A percentile compares a stretch with the other conserved stretches of the same genome.
Evolutionary conservation across 1,140 invertebrate species (phyloP).

Genomic region (Coptotermes formosanus): DNA sequence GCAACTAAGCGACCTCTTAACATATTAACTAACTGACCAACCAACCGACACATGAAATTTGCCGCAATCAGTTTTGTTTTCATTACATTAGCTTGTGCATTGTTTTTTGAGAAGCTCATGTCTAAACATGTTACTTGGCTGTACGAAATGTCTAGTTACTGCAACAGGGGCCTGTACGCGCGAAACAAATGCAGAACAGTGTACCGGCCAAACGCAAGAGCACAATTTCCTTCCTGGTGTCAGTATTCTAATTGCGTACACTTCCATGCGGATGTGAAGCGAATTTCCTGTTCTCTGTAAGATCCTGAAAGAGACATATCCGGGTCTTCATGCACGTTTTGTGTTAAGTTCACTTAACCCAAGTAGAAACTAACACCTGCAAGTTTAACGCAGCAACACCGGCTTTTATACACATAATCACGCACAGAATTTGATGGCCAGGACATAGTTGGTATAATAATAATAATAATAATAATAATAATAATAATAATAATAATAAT

Average conservation of each 20-base stretch:
- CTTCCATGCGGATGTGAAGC: background rate
- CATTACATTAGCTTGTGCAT: too few species aligned
- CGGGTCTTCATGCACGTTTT: background rate
- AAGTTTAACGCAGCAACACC: background rate
- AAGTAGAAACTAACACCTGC: background rate
- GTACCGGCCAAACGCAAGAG: background rate
- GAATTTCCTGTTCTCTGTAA: background rate
- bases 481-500: too few species aligned
- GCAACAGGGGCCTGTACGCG: background rate
- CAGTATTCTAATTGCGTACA: background rate
- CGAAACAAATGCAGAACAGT: background rate
- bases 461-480: too few species aligned
- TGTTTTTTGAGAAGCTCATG: background rate
- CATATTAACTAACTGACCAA: background rate
- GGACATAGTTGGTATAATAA: too few species aligned
- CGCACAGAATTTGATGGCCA: too few species aligned
- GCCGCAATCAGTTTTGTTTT: too few species aligned
- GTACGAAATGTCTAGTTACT: background rate
- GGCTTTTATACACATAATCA: too few species aligned
- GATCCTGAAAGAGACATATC: background rate
- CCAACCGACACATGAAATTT: background rate
- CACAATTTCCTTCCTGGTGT: constrained; percentile 1
- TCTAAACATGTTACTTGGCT: background rate
- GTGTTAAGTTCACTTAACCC: background rate
- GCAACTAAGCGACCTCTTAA: background rate